phyloP scores from a whole-genome alignment of 2,888 invertebrate species.

The Sphaerophoria taeniata region DNA sequence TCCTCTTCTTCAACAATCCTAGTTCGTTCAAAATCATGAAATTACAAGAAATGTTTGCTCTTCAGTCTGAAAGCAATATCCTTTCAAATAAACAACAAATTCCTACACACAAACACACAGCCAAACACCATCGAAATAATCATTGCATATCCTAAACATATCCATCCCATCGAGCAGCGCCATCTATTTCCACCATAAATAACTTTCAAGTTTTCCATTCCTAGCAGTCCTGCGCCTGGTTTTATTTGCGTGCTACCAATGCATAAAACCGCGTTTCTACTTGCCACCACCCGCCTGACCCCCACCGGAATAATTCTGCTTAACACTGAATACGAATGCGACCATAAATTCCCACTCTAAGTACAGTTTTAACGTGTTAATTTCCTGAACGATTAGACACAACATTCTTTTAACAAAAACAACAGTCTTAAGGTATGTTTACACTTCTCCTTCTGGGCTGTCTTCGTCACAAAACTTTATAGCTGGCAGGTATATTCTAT shows the following conservation, averaged over 20 bases:
- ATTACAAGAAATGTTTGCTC: constrained; percentile 56
- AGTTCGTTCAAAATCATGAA: constrained; percentile 40
- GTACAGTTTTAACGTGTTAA: constrained; percentile 76
- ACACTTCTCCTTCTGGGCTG: constrained; percentile 49
- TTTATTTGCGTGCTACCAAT: constrained; percentile 64
- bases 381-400: constrained; percentile 76
- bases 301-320: background rate
- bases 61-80: constrained; percentile 13
- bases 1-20: too few relatives aligned
- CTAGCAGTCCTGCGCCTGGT: constrained; percentile 23
- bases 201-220: constrained; percentile 44
- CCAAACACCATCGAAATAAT: constrained; percentile 12
- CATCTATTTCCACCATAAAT: constrained; percentile 59
- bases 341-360: constrained; percentile 75
- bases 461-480: background rate
- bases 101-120: constrained; percentile 30
- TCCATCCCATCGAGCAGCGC: constrained; percentile 46
- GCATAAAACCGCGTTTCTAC: constrained; percentile 63
- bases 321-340: constrained; percentile 68
- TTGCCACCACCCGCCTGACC: background rate
- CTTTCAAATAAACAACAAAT: background rate
- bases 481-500: background rate
- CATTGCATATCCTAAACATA: constrained; percentile 69
- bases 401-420: constrained; percentile 63
- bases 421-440: constrained; percentile 70